Evolutionary conservation across 2,113 vertebrate species (phyloP).

Genomic region (Diadophis punctatus): DNA sequence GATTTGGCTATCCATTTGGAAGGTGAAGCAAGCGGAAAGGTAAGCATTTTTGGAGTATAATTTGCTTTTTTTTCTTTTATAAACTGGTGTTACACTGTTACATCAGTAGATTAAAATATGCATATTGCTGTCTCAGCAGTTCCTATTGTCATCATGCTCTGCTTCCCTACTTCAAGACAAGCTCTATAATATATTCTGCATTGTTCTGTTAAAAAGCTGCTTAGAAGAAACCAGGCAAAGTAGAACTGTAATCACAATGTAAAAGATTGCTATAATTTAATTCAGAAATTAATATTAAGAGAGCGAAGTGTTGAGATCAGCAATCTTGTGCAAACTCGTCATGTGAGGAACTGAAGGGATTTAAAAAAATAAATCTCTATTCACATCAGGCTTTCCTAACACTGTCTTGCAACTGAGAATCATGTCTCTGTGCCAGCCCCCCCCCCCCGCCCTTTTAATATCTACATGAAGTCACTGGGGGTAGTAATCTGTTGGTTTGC

Average conservation of each 20-base stretch:
- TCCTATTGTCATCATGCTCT: neutral
- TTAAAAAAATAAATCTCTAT: neutral
- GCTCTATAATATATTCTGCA: neutral
- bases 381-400: neutral
- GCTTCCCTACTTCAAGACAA: neutral
- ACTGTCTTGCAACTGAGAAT: neutral
- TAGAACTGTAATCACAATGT: neutral
- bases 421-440: neutral
- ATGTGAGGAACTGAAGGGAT: neutral
- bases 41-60: neutral
- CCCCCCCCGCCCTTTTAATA: neutral
- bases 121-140: neutral
- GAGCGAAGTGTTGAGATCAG: neutral
- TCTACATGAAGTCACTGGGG: neutral
- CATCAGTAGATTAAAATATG: neutral
- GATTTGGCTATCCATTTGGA: neutral
- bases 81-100: neutral
- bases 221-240: neutral
- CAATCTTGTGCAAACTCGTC: neutral
- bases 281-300: neutral
- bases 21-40: neutral
- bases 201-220: neutral
- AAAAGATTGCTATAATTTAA: neutral
- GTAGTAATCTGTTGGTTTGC: neutral
- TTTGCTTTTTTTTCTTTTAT: neutral